These are phyloP conservation scores for Laticauda laticaudata DNA, from an alignment of 2,113 vertebrate genomes.

Conservation along the genomic window DNA sequence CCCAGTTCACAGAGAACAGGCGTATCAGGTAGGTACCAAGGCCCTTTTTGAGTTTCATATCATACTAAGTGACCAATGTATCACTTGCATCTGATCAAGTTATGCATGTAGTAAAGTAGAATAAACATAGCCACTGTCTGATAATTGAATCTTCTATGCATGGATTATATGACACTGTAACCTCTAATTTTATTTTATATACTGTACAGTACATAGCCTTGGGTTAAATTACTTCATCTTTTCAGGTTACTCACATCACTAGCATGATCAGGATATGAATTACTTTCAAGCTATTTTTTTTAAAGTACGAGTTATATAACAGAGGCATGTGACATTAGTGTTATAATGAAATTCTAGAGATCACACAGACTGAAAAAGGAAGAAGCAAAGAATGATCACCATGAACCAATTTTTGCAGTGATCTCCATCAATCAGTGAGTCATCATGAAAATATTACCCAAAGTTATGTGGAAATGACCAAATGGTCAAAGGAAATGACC, in stretches of 20 bases:
- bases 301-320: background rate
- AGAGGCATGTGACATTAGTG: background rate
- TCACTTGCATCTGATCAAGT: background rate
- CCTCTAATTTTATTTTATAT: background rate
- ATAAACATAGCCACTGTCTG: background rate
- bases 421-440: background rate
- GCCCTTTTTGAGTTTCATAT: background rate
- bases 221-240: background rate
- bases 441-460: background rate
- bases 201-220: background rate
- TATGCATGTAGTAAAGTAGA: background rate
- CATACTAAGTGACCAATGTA: background rate
- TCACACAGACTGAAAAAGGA: background rate
- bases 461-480: background rate
- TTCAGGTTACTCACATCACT: background rate
- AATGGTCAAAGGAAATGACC: background rate
- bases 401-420: background rate
- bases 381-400: background rate
- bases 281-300: background rate
- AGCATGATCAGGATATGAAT: background rate
- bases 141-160: background rate
- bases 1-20: too few relatives aligned
- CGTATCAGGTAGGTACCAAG: too few relatives aligned
- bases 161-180: background rate
- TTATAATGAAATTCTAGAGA: background rate